Evolutionary conservation across 1,140 invertebrate species (phyloP), one percentile per base, ranked within the genome.

Genomic region (Panagrolaimus sp.): DNA sequence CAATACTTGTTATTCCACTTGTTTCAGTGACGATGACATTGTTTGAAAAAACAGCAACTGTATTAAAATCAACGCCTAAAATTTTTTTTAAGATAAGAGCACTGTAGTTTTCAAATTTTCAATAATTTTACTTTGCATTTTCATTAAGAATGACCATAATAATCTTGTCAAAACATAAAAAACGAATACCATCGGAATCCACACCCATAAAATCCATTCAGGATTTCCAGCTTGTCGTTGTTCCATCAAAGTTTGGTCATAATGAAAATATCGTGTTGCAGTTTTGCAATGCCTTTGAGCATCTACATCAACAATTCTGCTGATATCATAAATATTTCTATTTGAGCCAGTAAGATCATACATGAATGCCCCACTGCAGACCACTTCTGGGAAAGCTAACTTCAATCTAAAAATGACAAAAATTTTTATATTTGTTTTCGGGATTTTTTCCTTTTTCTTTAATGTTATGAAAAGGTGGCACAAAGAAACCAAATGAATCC

Each of bases 241-340:
- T 20, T 57, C 48, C 16, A 51, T 25, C 70, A 69, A 72, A 14
- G 45, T 46, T 14, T 69, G 68, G 16, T 72, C 70, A 46, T 72
- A 72, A 5, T 48, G 65, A 31, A 25, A 72, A 62, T 72, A 72
- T n/a, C 70, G 14, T 16, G 45, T 64, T 9, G 70, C 68, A 47
- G 70, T 72, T 44, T 68, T 63, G n/a, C 70, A 72, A 20, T 72
- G 70, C 68, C 68, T 62, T 45, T 72, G 53, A n/a, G 70, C 70
- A 8, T 72, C 70, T 23, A 63, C 71, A 47, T 72, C 70, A 42
- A 72, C 27, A n/a, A n/a, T n/a, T n/a, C n/a, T n/a, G n/a, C n/a
- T n/a, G n/a, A n/a, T n/a, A n/a, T n/a, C n/a, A n/a, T n/a, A n/a
- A n/a, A n/a, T n/a, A n/a, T n/a, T n/a, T n/a, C n/a, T n/a, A 31